Evolutionary conservation across 2,888 invertebrate species (phyloP).

Genomic region (Zeuzera pyrina): DNA sequence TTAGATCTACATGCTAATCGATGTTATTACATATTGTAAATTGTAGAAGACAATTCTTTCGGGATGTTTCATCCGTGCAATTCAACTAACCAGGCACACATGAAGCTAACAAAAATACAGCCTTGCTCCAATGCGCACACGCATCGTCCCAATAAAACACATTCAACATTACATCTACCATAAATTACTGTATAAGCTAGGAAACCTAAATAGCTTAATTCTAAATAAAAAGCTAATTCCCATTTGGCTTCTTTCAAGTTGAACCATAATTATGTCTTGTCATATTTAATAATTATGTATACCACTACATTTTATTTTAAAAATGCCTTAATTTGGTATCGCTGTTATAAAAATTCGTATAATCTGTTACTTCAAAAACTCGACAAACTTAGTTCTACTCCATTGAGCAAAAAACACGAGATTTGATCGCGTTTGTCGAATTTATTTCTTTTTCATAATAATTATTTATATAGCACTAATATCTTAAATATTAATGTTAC

Average conservation of each 20-base stretch:
- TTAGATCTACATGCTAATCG: no score
- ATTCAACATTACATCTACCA: constrained; percentile 16
- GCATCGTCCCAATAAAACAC: constrained; percentile 17
- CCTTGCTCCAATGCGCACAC: constrained; percentile 28
- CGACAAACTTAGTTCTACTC: constrained; percentile 21
- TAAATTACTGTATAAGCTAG: constrained; percentile 29
- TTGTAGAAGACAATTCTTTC: no score
- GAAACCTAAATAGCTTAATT: constrained; percentile 24
- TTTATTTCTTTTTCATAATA: no score
- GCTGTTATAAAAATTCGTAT: constrained; percentile 45
- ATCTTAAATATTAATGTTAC: constrained; percentile 36
- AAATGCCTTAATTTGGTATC: constrained; percentile 65
- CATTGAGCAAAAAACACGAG: constrained; percentile 24
- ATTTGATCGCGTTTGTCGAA: constrained; percentile 1
- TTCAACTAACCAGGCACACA: constrained; percentile 54
- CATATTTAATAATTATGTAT: constrained; percentile 22
- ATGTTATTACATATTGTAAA: no score
- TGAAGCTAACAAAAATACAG: constrained; percentile 51
- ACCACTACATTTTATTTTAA: constrained; percentile 34
- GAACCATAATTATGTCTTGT: constrained; percentile 70
- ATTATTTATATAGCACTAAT: constrained; percentile 26
- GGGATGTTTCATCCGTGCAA: constrained; percentile 30
- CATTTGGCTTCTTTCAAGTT: constrained; percentile 73
- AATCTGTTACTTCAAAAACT: constrained; percentile 22
- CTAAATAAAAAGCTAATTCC: constrained; percentile 52